Base-by-base conservation (phyloP, 2,888 invertebrate genomes). In the Erannis defoliaria region DNA sequence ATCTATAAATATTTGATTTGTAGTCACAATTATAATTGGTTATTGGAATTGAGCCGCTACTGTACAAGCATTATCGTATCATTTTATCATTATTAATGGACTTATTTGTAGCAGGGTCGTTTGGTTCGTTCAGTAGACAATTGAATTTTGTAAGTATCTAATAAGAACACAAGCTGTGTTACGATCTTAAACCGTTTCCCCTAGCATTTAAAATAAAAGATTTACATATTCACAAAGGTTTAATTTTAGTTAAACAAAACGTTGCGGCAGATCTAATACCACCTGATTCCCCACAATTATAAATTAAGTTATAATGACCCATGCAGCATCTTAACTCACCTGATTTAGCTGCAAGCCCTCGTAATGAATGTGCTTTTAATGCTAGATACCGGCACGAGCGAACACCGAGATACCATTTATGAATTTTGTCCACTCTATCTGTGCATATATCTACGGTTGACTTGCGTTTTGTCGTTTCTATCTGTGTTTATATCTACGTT, bases 311-410 rank as follows among this genome's bases (percentile, higher is more conserved):
- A 50, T 62, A 62, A 65, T 67, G 48, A 62, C 31, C 5, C 5
- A 14, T 77, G 86, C 84, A 68, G 8, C 86, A 88, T 88, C 73
- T 89, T 91, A 91, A 54, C 62, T 65, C 65, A 64, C 68, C 80
- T 85, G 84, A 87, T 89, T 87, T 86, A 88, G 82, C 80, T 85
- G 80, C 81, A 78, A 85, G 84, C 83, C 75, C 74, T 68, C 70
- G 83, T 90, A 88, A 90, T 91, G 90, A 90, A 92, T 90, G 90
- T 88, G 89, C 87, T 89, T 90, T 89, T 89, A 90, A 89, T 89
- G 84, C 87, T 76, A 81, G 88, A 88, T 88, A 86, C 82, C 72
- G 81, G 88, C 89, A 88, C 89, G 89, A 88, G 89, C 86, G 72
- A 68, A 72, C 77, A 64, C 64, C 54, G 37, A 58, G 63, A 60